Conservation (phyloP, 2,888 invertebrate genomes). For the Torymus aiolomorphi region DNA sequence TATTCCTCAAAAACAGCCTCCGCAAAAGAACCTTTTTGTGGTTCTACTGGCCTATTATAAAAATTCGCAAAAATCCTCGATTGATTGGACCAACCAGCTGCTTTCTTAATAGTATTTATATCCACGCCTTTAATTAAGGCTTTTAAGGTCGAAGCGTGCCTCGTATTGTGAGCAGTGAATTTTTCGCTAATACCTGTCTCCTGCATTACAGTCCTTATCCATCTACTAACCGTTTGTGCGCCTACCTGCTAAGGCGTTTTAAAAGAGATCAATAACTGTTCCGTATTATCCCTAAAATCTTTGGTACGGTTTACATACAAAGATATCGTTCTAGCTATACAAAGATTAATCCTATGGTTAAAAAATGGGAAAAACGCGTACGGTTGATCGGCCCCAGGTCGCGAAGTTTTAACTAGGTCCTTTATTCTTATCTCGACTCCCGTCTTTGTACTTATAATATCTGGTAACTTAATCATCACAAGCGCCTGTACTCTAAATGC, state of each 20-base stretch:
- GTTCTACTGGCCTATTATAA: conserved; percentile 4
- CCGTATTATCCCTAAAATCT: neutral
- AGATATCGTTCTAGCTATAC: conserved; percentile 2
- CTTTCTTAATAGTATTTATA: neutral
- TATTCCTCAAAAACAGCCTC: neutral
- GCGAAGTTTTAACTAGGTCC: too few species aligned
- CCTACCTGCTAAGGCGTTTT: neutral
- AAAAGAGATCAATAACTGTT: neutral
- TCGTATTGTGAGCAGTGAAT: conserved; percentile 16
- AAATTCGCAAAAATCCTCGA: neutral
- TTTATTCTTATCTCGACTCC: too few species aligned
- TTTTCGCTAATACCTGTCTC: conserved; percentile 37
- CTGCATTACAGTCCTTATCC: neutral
- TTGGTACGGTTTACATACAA: neutral
- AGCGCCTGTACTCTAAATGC: too few species aligned
- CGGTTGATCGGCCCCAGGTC: conserved; percentile 4
- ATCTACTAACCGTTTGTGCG: neutral
- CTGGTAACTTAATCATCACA: too few species aligned
- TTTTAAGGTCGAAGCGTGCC: conserved; percentile 19
- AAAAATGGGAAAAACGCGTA: conserved; percentile 15
- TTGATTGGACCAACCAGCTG: conserved; percentile 1
- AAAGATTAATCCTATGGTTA: conserved; percentile 2
- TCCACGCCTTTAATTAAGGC: neutral
- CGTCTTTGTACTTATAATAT: too few species aligned
- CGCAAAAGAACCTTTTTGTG: neutral